Evolutionary conservation across 2,797 vertebrate species (phyloP).

Genomic region (Lepilemur ruficaudatus): DNA sequence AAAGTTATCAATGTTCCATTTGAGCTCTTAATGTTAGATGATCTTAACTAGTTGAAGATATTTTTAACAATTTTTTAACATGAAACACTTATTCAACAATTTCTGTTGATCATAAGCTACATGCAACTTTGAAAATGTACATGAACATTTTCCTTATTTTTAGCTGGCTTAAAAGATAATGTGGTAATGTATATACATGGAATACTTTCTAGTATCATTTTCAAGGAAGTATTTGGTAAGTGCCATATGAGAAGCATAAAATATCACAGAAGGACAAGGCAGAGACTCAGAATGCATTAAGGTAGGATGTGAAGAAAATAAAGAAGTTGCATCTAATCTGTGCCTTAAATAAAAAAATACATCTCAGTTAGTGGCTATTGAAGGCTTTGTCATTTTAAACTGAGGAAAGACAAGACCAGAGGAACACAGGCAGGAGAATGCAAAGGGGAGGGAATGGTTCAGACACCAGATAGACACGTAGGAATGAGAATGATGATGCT

Average conservation of each 20-base stretch:
- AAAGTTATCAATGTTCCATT: neutral
- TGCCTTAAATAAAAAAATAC: neutral
- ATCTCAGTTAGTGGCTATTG: neutral
- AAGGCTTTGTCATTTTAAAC: neutral
- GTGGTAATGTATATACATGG: neutral
- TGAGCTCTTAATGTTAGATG: neutral
- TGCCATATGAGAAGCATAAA: neutral
- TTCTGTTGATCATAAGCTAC: neutral
- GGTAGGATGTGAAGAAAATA: neutral
- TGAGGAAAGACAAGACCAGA: neutral
- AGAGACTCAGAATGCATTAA: neutral
- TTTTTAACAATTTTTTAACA: neutral
- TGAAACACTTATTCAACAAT: neutral
- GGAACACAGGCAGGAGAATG: rapidly evolving
- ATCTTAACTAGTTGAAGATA: neutral
- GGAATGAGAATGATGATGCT: neutral
- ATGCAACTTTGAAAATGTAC: neutral
- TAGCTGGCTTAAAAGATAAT: neutral
- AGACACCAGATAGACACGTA: neutral
- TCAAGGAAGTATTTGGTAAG: neutral
- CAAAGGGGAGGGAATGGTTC: rapidly evolving
- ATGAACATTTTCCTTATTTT: neutral
- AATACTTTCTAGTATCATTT: neutral
- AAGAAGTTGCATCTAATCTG: neutral
- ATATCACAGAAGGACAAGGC: neutral